These are phyloP conservation scores for Dexiosoma caninum DNA, from an alignment of 2,888 invertebrate genomes.

Conservation along the genomic window DNA sequence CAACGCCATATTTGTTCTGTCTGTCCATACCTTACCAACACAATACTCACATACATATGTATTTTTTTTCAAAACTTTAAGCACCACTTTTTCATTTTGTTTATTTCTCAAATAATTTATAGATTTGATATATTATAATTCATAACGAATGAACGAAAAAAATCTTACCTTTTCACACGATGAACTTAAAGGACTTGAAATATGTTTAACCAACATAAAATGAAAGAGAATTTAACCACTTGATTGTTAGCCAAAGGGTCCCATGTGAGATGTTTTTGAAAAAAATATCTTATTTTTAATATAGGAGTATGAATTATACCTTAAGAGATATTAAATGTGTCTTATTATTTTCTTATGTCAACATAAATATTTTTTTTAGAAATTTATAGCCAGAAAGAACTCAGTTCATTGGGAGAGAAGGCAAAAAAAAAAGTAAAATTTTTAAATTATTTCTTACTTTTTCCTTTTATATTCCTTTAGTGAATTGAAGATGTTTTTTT, in stretches of 20 bases:
- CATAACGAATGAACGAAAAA: conserved; percentile 28
- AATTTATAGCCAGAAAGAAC: conserved; percentile 49
- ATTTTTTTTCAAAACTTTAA: no score
- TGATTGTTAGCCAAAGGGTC: neutral
- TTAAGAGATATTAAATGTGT: conserved; percentile 55
- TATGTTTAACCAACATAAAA: neutral
- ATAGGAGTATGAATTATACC: conserved; percentile 40
- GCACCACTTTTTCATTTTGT: neutral
- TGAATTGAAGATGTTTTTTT: conserved; percentile 13
- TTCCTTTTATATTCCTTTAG: conserved; percentile 2
- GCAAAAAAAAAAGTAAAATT: conserved; percentile 14
- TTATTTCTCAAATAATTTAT: conserved; percentile 36
- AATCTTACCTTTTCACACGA: conserved; percentile 50
- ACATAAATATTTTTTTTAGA: conserved; percentile 63
- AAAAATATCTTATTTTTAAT: neutral
- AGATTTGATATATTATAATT: neutral
- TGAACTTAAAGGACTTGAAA: neutral
- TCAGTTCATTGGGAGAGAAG: neutral
- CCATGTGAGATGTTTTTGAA: neutral
- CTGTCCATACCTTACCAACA: no score
- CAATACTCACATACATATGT: no score
- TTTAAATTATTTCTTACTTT: conserved; percentile 32
- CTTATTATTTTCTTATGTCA: conserved; percentile 64
- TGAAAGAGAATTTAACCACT: neutral
- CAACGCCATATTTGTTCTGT: no score